phyloP scores from a whole-genome alignment of 64 coral and sea anemone species.

The Catalaphyllia jardinei region DNA sequence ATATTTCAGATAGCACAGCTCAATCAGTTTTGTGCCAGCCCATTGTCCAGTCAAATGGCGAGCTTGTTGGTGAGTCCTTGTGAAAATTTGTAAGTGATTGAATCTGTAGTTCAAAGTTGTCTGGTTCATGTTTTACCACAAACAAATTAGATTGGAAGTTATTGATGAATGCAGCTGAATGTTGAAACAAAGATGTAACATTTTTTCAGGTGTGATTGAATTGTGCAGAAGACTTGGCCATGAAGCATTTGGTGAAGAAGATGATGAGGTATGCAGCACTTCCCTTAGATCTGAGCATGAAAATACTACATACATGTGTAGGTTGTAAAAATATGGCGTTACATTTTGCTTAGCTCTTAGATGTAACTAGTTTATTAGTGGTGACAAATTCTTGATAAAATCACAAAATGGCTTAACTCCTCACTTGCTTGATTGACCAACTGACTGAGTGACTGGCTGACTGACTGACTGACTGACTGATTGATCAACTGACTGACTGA shows the following conservation, averaged over 20 bases:
- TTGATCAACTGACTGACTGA: no score
- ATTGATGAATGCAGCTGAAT: no score
- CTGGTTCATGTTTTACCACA: no score
- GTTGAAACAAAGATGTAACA: background rate
- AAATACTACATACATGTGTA: background rate
- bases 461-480: no score
- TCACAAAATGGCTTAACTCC: no score
- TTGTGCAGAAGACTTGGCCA: slow-evolving; percentile 87
- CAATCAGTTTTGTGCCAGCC: slow-evolving; percentile 98
- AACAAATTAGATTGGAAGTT: no score
- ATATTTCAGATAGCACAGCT: slow-evolving; percentile 81
- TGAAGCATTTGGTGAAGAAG: slow-evolving; percentile 98
- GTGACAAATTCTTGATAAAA: no score
- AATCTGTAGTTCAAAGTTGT: no score
- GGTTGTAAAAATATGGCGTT: no score
- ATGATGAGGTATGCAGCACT: slow-evolving; percentile 76
- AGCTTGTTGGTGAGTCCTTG: slow-evolving; percentile 76
- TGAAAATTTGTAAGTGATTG: background rate
- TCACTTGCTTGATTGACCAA: no score
- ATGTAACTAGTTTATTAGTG: background rate
- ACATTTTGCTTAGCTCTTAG: background rate
- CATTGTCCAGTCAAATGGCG: slow-evolving; percentile 94
- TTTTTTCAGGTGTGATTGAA: slow-evolving; percentile 89
- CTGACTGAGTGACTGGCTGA: no score
- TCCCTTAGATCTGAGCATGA: background rate